Base-by-base conservation (phyloP, 2,888 invertebrate species). In the Caenorhabditis virilis region DNA sequence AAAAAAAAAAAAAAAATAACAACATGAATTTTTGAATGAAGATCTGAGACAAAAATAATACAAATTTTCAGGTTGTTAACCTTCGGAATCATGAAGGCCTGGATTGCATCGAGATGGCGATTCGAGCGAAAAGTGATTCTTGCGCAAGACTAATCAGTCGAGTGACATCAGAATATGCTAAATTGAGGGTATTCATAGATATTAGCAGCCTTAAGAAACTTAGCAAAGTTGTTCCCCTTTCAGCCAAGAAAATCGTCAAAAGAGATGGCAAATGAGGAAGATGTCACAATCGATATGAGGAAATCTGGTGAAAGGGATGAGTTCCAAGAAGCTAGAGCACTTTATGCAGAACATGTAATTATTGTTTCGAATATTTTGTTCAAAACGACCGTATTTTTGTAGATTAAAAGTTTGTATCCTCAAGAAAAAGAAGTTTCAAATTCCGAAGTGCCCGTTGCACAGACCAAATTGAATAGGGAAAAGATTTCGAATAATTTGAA, bases 51-150 rank as follows among this genome's bases (percentile, higher is more conserved):
- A n/a, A n/a, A n/a, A n/a, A n/a, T n/a, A n/a, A n/a, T n/a, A n/a
- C n/a, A n/a, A n/a, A 45, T 45, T 27, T 27, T 36, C 53, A 69
- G 72, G 58, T 70, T 11, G 43, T 73, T 20, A 60, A 65, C n/a
- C 62, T 70, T 60, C 57, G 66, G 3, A 73, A 70, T 51, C 22
- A 39, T 4, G 60, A 70, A 11, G 66, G 68, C 1, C 41, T 58
- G n/a, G 66, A 68, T 13, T 70, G 68, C 11, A 52, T 66, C 7
- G 63, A 73, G 6, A 68, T 73, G 56, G 73, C 73, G 9, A 48
- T 67, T 3, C 55, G 59, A 16, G 50, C 65, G 3, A 63, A 63
- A 6, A 57, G 59, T 15, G 66, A 62, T 20, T 54, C 54, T n/a
- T 70, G 65, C 16, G 69, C 69, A 5, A 54, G 58, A 41, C 36